Percentiles rank a stretch among this genome's conserved stretches.
Evolutionary conservation across 2,113 vertebrate species (phyloP).

Genomic region (Salvator merianae): DNA sequence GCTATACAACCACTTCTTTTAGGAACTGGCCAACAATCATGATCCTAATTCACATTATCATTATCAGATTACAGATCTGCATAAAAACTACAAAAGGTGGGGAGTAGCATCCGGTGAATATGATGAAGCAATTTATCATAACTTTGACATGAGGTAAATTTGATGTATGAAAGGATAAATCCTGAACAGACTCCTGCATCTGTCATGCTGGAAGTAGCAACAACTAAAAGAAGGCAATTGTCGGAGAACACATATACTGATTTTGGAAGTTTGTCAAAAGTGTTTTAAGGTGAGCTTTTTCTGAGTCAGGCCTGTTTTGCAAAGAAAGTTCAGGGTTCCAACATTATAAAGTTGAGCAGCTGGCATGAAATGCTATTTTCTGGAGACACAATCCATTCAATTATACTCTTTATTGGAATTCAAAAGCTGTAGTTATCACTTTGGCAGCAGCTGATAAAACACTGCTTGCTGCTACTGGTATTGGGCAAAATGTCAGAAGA

Average conservation of each 20-base stretch:
- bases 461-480: slow-evolving; percentile 47
- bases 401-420: slow-evolving; percentile 62
- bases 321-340: neutral
- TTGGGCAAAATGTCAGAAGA: slow-evolving; percentile 67
- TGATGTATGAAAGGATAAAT: neutral
- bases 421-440: slow-evolving; percentile 62
- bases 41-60: neutral
- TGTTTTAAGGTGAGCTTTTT: neutral
- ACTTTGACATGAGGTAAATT: slow-evolving; percentile 6
- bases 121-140: neutral
- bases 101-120: neutral
- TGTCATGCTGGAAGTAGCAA: neutral
- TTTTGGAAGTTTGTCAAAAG: slow-evolving; percentile 1
- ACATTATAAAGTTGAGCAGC: neutral
- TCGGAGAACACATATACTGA: neutral
- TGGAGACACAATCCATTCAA: slow-evolving; percentile 40
- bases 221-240: slow-evolving; percentile 22
- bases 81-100: neutral
- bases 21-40: neutral
- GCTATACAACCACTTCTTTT: neutral
- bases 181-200: neutral
- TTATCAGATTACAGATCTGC: neutral
- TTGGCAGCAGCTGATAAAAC: slow-evolving; percentile 64
- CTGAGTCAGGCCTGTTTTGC: neutral
- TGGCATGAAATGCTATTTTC: slow-evolving; percentile 37